Evolutionary conservation across 2,797 vertebrate species (phyloP), one percentile per base, ranked within the genome.

Genomic region (Sebastolobus altivelis): DNA sequence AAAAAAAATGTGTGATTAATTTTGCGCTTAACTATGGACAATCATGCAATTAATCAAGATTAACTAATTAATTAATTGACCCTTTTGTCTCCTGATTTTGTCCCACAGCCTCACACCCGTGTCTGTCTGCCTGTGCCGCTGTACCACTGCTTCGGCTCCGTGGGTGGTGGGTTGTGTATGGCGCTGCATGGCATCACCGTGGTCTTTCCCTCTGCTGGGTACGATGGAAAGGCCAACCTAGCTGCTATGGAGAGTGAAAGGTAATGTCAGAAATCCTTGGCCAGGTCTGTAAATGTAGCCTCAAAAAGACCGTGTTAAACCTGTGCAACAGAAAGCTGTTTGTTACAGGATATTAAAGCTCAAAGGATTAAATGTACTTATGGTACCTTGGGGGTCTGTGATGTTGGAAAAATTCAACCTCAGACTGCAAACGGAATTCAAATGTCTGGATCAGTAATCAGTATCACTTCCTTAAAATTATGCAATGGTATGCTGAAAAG

Each of bases 71-170:
- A 43, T 43, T 43, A 12, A 43, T 43, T 43, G 40, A 14, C 29
- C 2, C 20, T 0, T 22, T 16, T 18, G 7, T 60, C 4, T 61
- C 11, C 20, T 63, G 18, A 2, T 75, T 81, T 61, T 25, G 2
- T 5, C 14, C 40, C n/a, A 27, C 79, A 96, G 89, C 93, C 96
- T 77, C 72, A 93, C 5, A 1, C 55, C 0, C 94, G 97, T 0
- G 0, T 95, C 14, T 95, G 94, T 13, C 2, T 98, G 16, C 97
- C 97, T 0, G 90, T 95, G 0, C 99, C 99, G 1, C 27, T 99
- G 77, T 99, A 98, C 87, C 99, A 99, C 87, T 98, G 97, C 94
- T 96, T 99, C 78, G 97, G 96, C 0, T 98, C 96, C 0, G 97
- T 99, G 52, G 96, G 94, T 0, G 98, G 95, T 9, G 95, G 94